Evolutionary conservation across 2,797 vertebrate genomes (phyloP).

Genomic region (Sebastes ruberrimus): DNA sequence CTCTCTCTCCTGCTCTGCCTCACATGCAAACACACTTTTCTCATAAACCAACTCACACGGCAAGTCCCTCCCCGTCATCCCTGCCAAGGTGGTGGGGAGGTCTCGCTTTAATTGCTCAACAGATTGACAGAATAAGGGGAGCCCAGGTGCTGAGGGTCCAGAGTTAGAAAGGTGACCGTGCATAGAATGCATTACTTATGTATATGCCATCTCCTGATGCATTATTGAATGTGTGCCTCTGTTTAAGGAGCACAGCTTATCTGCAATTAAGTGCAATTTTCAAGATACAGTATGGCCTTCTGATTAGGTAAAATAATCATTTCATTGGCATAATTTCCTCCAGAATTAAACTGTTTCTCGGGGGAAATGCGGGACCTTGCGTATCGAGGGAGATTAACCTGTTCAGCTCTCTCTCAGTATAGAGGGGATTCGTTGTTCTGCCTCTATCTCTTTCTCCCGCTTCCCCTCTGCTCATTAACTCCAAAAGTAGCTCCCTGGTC

Average conservation of each 20-base stretch:
- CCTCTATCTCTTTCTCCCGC: constrained; percentile 2
- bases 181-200: constrained; percentile 54
- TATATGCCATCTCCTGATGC: constrained; percentile 17
- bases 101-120: constrained; percentile 50
- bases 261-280: constrained; percentile 21
- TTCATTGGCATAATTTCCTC: constrained; percentile 26
- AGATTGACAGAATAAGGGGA: constrained; percentile 55
- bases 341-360: not conserved
- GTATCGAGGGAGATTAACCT: not conserved
- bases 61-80: not conserved
- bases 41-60: not conserved
- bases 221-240: constrained; percentile 42
- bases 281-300: not conserved
- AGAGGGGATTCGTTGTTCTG: not conserved
- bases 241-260: constrained; percentile 37
- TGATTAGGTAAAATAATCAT: constrained; percentile 24
- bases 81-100: constrained; percentile 12
- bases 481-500: constrained; percentile 21
- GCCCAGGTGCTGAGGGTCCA: constrained; percentile 19
- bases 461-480: constrained; percentile 42
- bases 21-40: constrained; percentile 6
- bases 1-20: not conserved
- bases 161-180: constrained; percentile 42
- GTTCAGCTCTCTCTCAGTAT: not conserved
- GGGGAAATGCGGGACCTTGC: constrained; percentile 18